Base-by-base conservation (phyloP, 2,113 vertebrate genomes). In the Empidonax alnorum region DNA sequence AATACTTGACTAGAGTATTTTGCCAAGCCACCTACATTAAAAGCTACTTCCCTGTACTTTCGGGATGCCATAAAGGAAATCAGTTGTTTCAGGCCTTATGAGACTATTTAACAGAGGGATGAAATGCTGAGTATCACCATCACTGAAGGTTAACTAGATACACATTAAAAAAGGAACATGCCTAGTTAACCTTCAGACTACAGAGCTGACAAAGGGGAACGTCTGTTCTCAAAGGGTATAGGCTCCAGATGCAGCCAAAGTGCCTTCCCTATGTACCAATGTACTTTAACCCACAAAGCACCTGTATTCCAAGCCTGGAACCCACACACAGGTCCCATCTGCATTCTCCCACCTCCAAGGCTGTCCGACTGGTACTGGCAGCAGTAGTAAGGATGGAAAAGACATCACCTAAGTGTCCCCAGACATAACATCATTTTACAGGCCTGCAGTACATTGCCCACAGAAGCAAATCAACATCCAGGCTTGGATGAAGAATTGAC, bases 11-110 rank as follows among this genome's bases (percentile, higher is more conserved):
- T 79, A 85, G 67, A 77, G 30, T 80, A 95, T 91, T 97, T 92
- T 73, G 42, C 95, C 93, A 96, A 95, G 84, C 85, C 85, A 96
- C 92, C 90, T 93, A 96, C 90, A 93, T 93, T 55, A 94, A 67
- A 68, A 96, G 59, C 79, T 92, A 86, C 85, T 94, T 94, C 72
- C 82, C 84, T 71, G 58, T 83, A 96, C 55, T 83, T 94, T 63
- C 90, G 86, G 55, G 35, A 24, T 62, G 39, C 63, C 74, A 50
- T 69, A 66, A 76, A 93, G 63, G 33, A 94, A 94, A 94, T 75
- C 53, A 84, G 59, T 86, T 90, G 72, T 89, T 94, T 92, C 83
- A 63, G 52, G 59, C 46, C 65, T 59, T 68, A 15, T 12, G 84
- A 84, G 73, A 82, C 59, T 84, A 61, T 52, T 73, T 52, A 92